These are phyloP conservation scores for Petroica traversi DNA, from an alignment of 2,113 vertebrate genomes.

Conservation along the genomic window DNA sequence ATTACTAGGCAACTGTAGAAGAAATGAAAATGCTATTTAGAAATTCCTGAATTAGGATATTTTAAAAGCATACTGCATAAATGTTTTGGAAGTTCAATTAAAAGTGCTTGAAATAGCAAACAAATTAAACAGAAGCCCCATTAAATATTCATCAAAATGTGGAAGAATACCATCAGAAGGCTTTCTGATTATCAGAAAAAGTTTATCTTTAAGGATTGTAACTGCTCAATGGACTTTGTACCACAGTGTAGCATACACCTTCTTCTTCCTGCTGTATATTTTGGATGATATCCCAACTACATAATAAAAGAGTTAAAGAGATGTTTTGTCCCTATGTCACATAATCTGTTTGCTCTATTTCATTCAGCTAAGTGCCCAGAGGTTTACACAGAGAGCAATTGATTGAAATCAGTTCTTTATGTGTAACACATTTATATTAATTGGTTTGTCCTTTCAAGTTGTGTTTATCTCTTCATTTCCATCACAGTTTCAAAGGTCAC, in stretches of 20 bases:
- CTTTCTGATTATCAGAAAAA: neutral
- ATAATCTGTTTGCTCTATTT: slow-evolving; percentile 22
- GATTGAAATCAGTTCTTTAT: slow-evolving; percentile 79
- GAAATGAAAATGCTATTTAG: slow-evolving; percentile 46
- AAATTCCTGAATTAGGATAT: slow-evolving; percentile 25
- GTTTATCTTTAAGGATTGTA: neutral
- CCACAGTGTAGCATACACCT: neutral
- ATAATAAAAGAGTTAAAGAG: slow-evolving; percentile 2
- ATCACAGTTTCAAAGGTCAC: slow-evolving; percentile 96
- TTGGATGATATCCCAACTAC: neutral
- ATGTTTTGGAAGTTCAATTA: neutral
- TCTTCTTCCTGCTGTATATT: neutral
- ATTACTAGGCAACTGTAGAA: slow-evolving; percentile 25
- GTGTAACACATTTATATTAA: slow-evolving; percentile 95
- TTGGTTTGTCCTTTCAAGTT: slow-evolving; percentile 99
- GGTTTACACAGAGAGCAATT: slow-evolving; percentile 71
- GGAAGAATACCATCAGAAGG: neutral
- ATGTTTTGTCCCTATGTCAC: slow-evolving; percentile 10
- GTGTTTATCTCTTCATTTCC: slow-evolving; percentile 96
- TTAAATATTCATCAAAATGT: neutral
- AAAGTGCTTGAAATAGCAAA: neutral
- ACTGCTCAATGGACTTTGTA: neutral
- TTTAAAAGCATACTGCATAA: slow-evolving; percentile 13
- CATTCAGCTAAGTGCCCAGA: slow-evolving; percentile 62
- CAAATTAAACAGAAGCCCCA: neutral